Evolutionary conservation across 2,888 invertebrate genomes (phyloP).

Genomic region (Xylota sylvarum): DNA sequence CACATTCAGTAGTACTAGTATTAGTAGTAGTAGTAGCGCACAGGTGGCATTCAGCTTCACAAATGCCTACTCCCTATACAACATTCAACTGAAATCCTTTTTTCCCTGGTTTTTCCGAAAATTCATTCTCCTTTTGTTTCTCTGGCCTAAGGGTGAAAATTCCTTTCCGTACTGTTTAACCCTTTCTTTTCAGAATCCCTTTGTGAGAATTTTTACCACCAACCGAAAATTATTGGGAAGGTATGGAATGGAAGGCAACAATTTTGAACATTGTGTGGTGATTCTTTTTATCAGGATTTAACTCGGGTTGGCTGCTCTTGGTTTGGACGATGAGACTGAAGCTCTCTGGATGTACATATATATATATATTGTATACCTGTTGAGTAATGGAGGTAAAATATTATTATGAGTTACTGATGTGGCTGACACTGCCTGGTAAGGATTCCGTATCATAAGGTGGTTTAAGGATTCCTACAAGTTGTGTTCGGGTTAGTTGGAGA

Average conservation of each 20-base stretch:
- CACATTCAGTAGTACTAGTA: neutral
- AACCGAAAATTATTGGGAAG: conserved; percentile 33
- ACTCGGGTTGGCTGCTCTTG: conserved; percentile 10
- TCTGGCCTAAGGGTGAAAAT: conserved; percentile 23
- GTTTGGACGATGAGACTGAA: neutral
- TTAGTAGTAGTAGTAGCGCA: neutral
- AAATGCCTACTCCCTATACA: no score
- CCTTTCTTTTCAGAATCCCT: conserved; percentile 22
- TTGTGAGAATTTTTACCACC: conserved; percentile 29
- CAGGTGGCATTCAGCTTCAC: neutral
- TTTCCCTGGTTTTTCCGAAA: conserved; percentile 1
- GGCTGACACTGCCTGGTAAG: conserved; percentile 29
- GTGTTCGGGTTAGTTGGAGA: conserved; percentile 55
- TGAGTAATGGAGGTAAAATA: conserved; percentile 67
- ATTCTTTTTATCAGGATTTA: conserved; percentile 54
- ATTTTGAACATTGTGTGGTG: conserved; percentile 59
- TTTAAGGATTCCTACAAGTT: conserved; percentile 41
- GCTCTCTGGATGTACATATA: conserved; percentile 24
- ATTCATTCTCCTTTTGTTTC: conserved; percentile 16
- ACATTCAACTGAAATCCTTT: no score
- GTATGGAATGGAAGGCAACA: conserved; percentile 33
- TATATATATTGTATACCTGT: conserved; percentile 55
- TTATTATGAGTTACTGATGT: conserved; percentile 72
- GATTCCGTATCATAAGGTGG: conserved; percentile 42
- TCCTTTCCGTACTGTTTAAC: conserved; percentile 27